Evolutionary conservation across 1,140 invertebrate genomes (phyloP).

Genomic region (Drosophila gunungcola): DNA sequence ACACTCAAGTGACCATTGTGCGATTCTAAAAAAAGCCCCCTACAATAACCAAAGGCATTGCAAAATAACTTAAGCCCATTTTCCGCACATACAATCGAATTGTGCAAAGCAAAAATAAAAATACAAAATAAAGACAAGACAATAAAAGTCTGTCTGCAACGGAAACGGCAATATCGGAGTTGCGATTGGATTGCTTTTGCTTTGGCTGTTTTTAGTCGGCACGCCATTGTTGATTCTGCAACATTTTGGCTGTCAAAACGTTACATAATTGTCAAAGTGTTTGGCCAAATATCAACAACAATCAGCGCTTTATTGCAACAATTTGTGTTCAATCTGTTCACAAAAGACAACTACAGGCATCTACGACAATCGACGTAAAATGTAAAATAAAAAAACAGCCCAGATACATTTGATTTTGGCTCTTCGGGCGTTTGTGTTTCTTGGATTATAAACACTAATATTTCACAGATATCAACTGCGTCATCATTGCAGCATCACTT

Average conservation of each 20-base stretch:
- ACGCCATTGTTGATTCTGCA: slow-evolving; percentile 75
- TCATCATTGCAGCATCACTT: slow-evolving; percentile 47
- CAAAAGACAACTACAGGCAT: slow-evolving; percentile 47
- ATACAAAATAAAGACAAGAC: slow-evolving; percentile 39
- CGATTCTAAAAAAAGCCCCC: slow-evolving; percentile 68
- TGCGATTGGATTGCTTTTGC: slow-evolving; percentile 42
- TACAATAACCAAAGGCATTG: slow-evolving; percentile 45
- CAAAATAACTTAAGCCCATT: slow-evolving; percentile 58
- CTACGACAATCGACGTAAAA: slow-evolving; percentile 8
- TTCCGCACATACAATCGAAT: slow-evolving; percentile 51
- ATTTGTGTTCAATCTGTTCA: slow-evolving; percentile 74
- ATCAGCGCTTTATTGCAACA: slow-evolving; percentile 76
- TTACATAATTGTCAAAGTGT: slow-evolving; percentile 79
- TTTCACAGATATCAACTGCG: slow-evolving; percentile 30
- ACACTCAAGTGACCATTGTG: slow-evolving; percentile 65
- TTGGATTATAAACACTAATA: slow-evolving; percentile 73
- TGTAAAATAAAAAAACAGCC: slow-evolving; percentile 33
- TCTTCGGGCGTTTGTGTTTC: slow-evolving; percentile 50
- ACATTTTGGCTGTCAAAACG: slow-evolving; percentile 63
- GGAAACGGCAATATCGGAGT: slow-evolving; percentile 56
- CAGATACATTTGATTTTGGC: slow-evolving; percentile 49
- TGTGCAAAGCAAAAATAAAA: slow-evolving; percentile 37
- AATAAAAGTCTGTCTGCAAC: slow-evolving; percentile 65
- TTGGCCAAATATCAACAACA: slow-evolving; percentile 72
- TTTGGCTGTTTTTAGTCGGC: slow-evolving; percentile 25